A percentile compares a stretch with the other conserved stretches of the same genome.
These are phyloP conservation scores for Melanotus villosus DNA, from an alignment of 2,888 invertebrate genomes.

Conservation along the genomic window DNA sequence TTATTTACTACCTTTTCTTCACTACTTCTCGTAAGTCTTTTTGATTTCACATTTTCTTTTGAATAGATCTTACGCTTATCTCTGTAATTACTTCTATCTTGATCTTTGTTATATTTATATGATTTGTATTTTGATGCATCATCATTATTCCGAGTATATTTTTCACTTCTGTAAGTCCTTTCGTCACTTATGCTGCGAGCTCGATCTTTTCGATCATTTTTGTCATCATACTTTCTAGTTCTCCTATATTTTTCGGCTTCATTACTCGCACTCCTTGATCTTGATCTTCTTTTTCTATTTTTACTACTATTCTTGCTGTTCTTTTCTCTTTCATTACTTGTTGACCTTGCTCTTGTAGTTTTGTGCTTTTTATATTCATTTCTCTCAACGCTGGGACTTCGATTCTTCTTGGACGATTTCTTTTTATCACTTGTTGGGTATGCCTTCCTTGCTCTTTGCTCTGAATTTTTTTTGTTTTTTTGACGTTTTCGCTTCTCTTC, in stretches of 20 bases:
- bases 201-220: background rate
- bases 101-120: conserved; percentile 27
- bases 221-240: background rate
- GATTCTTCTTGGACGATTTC: conserved; percentile 14
- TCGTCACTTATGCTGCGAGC: background rate
- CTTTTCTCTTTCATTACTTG: conserved; percentile 2
- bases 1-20: background rate
- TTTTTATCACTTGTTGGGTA: no score
- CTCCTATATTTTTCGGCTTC: background rate
- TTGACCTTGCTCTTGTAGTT: background rate
- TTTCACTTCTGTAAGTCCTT: background rate
- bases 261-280: background rate
- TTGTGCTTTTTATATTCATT: background rate
- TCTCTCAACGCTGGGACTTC: conserved; percentile 10
- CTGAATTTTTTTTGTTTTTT: no score
- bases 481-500: background rate
- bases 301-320: no score
- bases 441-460: no score
- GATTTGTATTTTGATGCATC: background rate
- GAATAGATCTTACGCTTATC: background rate
- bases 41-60: conserved; percentile 37
- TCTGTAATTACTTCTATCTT: background rate
- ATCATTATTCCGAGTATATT: background rate
- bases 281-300: background rate
- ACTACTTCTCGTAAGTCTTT: conserved; percentile 8